phyloP scores from a whole-genome alignment of 2,113 vertebrate genomes.

The Lynx canadensis region DNA sequence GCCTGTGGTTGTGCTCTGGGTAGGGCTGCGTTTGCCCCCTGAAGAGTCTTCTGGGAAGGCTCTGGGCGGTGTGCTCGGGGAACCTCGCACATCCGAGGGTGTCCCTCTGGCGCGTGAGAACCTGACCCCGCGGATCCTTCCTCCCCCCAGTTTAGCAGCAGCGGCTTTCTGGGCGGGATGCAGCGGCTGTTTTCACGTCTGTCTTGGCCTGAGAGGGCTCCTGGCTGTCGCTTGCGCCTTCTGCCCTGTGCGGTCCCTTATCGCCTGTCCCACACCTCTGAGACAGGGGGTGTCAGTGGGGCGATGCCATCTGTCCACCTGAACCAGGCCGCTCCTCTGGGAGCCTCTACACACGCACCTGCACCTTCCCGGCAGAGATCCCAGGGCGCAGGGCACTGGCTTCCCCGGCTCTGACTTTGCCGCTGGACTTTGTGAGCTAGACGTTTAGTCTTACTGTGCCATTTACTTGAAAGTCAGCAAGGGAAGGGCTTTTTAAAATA shows the following conservation, averaged over 20 bases:
- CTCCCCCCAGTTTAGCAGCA: background rate
- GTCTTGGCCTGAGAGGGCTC: background rate
- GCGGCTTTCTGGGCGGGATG: rapidly evolving
- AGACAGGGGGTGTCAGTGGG: rapidly evolving
- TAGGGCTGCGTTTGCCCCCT: background rate
- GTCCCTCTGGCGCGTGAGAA: rapidly evolving
- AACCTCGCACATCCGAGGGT: rapidly evolving
- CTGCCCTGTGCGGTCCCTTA: background rate
- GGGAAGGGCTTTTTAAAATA: background rate
- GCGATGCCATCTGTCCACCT: rapidly evolving
- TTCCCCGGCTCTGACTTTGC: background rate
- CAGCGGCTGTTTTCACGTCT: rapidly evolving
- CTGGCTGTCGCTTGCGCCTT: background rate
- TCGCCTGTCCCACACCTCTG: background rate
- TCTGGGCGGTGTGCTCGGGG: rapidly evolving
- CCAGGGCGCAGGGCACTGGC: rapidly evolving
- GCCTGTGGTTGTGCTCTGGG: background rate
- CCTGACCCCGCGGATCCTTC: background rate
- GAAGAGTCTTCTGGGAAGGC: background rate
- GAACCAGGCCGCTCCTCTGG: background rate
- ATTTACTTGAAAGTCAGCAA: background rate
- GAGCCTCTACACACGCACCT: rapidly evolving
- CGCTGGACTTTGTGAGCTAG: background rate
- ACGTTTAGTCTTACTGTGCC: background rate
- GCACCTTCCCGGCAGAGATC: background rate